Conservation (phyloP, 2,888 invertebrate genomes). For the Molanna angustata region DNA sequence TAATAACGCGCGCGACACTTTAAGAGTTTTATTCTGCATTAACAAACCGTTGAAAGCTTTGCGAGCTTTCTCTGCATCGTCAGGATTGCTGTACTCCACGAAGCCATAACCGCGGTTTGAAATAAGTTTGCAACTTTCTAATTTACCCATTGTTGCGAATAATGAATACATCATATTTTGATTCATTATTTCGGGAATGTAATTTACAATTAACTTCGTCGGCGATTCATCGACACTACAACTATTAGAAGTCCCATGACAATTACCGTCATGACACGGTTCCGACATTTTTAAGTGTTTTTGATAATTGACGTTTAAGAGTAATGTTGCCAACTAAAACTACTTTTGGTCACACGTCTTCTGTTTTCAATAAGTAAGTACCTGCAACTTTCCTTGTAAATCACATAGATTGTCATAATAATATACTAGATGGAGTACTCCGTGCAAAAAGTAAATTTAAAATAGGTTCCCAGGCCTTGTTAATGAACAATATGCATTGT, state of each 20-base stretch:
- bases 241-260: constrained; percentile 54
- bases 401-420: no score
- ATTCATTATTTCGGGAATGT: constrained; percentile 58
- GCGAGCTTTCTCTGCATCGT: constrained; percentile 53
- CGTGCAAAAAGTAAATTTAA: no score
- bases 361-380: no score
- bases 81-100: constrained; percentile 54
- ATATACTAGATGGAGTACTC: no score
- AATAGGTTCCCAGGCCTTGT: no score
- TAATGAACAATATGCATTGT: no score
- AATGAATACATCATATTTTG: constrained; percentile 58
- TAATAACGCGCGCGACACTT: constrained; percentile 53
- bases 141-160: constrained; percentile 57
- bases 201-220: constrained; percentile 58
- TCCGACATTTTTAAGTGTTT: constrained; percentile 61
- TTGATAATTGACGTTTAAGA: constrained; percentile 54
- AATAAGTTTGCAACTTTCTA: constrained; percentile 58
- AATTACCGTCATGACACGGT: constrained; percentile 58
- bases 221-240: constrained; percentile 56
- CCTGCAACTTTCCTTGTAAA: no score
- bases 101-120: constrained; percentile 57
- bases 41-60: constrained; percentile 55
- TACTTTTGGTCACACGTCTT: no score
- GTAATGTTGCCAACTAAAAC: constrained; percentile 26
- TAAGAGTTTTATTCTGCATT: constrained; percentile 56